phyloP scores from a whole-genome alignment of 2,113 vertebrate species.

The Abramis brama region DNA sequence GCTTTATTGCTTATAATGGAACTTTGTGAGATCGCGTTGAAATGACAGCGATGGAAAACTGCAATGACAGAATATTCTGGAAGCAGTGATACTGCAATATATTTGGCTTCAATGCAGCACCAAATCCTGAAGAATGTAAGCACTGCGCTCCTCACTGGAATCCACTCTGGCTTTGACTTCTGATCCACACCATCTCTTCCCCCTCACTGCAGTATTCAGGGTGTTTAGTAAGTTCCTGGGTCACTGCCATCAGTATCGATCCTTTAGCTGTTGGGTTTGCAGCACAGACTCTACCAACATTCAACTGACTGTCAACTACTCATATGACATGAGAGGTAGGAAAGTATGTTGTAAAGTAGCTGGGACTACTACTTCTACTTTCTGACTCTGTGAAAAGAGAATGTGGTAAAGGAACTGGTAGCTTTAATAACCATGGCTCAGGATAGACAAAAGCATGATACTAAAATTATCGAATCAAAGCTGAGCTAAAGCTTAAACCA shows the following conservation, averaged over 20 bases:
- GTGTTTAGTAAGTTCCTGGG: constrained; percentile 2
- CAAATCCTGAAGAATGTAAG: not conserved
- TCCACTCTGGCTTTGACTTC: not conserved
- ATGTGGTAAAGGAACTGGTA: not conserved
- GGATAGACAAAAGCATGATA: too few species aligned
- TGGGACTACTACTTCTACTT: not conserved
- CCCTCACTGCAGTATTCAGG: not conserved
- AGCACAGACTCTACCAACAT: not conserved
- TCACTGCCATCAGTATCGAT: constrained; percentile 16
- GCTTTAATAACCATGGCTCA: not conserved
- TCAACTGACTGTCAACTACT: not conserved
- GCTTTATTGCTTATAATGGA: too few species aligned
- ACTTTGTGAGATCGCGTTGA: too few species aligned
- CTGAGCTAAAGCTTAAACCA: not conserved
- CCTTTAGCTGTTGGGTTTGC: not conserved
- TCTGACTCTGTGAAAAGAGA: constrained; percentile 1
- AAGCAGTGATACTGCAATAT: constrained; percentile 3
- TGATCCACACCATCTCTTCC: not conserved
- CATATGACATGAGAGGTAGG: not conserved
- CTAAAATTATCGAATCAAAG: not conserved
- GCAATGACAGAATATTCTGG: not conserved
- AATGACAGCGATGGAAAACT: not conserved
- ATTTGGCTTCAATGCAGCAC: not conserved
- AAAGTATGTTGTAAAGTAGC: not conserved
- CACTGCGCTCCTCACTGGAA: not conserved